Evolutionary conservation across 2,888 invertebrate species (phyloP), one percentile per base, ranked within the genome.

Genomic region (Tubulanus polymorphus): DNA sequence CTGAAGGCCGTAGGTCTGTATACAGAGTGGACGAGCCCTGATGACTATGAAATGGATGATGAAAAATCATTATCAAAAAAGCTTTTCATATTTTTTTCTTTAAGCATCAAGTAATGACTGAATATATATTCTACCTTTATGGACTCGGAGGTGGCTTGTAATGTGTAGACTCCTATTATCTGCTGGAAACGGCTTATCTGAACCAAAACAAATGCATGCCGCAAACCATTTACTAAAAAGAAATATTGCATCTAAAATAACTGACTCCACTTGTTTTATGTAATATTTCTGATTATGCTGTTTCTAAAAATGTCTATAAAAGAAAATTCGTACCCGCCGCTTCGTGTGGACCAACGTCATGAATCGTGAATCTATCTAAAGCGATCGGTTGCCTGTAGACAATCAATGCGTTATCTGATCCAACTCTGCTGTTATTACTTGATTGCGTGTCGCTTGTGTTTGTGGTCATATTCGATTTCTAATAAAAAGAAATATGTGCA

Each of bases 121-220:
- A 26, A 10, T 6, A 25, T 29, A 12, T 20, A 32, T 32, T n/a
- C 53, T 66, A 81, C 82, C 75, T 82, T 82, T n/a, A 74, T 71
- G 1, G 69, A 58, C 54, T 81, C 81, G 51, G 69, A 74, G 1
- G 74, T 65, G 0, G 81, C 78, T 64, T 82, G 82, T 18, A 82
- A 68, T 0, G 81, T 81, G 64, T 78, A 81, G 32, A 81, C 80
- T 12, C 79, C 80, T 48, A 81, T 78, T 25, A 82, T 78, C 61
- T 82, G 82, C 56, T 81, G 81, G 62, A 81, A 82, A 27, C 81
- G 66, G 48, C 79, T 81, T 46, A 82, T 73, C 62, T 82, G 81
- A 18, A 82, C 80, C 46, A 82, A 68, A 23, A 82, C 81, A 62
- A 82, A 81, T 8, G 79, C 79, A 67, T 80, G 68, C 55, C 75